Base-by-base conservation (phyloP, 2,888 invertebrate genomes). In the Gortyna flavago region DNA sequence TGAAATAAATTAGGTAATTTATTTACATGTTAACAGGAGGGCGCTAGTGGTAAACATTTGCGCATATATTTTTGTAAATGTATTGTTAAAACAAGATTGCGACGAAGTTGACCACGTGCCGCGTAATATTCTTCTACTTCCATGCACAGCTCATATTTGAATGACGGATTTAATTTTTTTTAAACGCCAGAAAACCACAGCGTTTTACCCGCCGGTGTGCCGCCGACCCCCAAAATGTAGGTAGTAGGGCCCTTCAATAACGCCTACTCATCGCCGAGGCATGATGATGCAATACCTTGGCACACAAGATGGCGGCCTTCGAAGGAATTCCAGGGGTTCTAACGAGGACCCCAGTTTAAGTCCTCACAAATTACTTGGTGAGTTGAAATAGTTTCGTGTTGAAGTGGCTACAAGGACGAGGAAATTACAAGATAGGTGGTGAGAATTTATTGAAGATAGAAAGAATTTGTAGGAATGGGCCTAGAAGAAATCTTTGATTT, bases 211-310 rank as follows among this genome's bases (percentile, higher is more conserved):
- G 87, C 71, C 59, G 62, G 87, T 82, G 8, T 88, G 32, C 44
- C 18, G 0, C 38, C 18, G 0, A 4, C 8, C 25, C n/a, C 66
- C 59, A 29, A 79, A 83, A 61, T 48, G 69, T 74, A 85, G 80
- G 88, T 79, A 88, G 69, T 18, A 61, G 57, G 67, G 72, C 62
- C 77, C 84, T 81, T 85, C 75, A 87, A 87, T 88, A 85, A 51
- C 75, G 87, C 78, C 76, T 79, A 86, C 85, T 89, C 88, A 89
- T 86, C 88, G 87, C 51, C 64, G 66, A 72, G 75, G 62, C 73
- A 54, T 80, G 87, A 87, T 89, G 89, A 86, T 87, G 89, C 88
- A 88, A 89, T 86, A 81, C 85, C 83, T 66, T 61, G 62, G 84
- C 76, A 73, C 80, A 77, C 75, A 82, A 88, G 84, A 85, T 85